phyloP scores from a whole-genome alignment of 2,888 invertebrate genomes.

The Vannuccia rotundouncinata region DNA sequence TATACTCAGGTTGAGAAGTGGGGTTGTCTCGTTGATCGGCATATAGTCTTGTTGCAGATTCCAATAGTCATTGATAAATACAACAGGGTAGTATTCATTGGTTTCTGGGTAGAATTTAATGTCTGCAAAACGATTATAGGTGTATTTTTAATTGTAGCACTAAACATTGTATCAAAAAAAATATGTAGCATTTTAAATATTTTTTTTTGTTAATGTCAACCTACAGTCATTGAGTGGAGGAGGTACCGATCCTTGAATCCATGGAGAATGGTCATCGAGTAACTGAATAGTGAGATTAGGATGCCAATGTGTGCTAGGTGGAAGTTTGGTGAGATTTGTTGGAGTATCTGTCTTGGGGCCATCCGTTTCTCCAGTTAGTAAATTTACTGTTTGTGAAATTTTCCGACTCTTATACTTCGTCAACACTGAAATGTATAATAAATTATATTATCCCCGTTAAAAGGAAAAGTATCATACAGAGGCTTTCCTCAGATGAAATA shows the following conservation, averaged over 20 bases:
- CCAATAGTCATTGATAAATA: slow-evolving; percentile 96
- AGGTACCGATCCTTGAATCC: slow-evolving; percentile 82
- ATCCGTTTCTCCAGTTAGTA: slow-evolving; percentile 81
- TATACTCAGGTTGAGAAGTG: slow-evolving; percentile 59
- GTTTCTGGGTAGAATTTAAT: slow-evolving; percentile 79
- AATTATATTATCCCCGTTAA: too few relatives aligned
- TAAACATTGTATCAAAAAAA: not conserved
- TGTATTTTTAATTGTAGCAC: not conserved
- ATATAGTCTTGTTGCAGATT: slow-evolving; percentile 86
- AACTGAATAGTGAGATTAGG: slow-evolving; percentile 92
- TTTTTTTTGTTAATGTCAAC: slow-evolving; percentile 41
- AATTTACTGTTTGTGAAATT: slow-evolving; percentile 79
- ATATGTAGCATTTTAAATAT: not conserved
- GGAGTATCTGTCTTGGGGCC: slow-evolving; percentile 45
- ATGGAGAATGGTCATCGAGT: slow-evolving; percentile 87
- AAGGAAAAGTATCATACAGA: too few relatives aligned
- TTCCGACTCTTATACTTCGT: slow-evolving; percentile 83
- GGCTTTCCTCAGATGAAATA: not conserved
- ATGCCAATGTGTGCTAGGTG: slow-evolving; percentile 85
- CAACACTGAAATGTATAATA: too few relatives aligned
- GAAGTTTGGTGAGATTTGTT: slow-evolving; percentile 66
- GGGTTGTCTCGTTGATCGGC: slow-evolving; percentile 72
- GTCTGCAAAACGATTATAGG: slow-evolving; percentile 55
- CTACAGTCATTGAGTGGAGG: slow-evolving; percentile 79
- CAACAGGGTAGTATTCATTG: slow-evolving; percentile 79